Evolutionary conservation across 1,140 invertebrate species (phyloP), one percentile per base, ranked within the genome.

Genomic region (Ridgeia piscesae): DNA sequence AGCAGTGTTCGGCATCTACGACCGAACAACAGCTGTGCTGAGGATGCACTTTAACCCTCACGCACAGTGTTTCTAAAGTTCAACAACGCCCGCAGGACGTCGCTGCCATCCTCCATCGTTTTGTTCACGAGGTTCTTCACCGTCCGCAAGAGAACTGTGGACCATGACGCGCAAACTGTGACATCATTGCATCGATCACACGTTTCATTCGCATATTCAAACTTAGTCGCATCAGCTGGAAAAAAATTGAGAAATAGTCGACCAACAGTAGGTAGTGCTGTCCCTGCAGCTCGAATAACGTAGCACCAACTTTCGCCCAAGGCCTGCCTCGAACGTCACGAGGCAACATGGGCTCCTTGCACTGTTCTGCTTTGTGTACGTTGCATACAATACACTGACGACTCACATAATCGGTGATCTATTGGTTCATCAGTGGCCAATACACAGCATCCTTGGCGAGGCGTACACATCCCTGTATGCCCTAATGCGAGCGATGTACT

Each of bases 101-200:
- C 93, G 1, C 33, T 88, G 0, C 92, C 91, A 77, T 92, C 91
- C 48, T 92, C 34, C 33, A 92, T 11, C n/a, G 92, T 89, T 92
- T 94, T 95, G 0, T 93, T 92, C 91, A 94, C 93, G 34, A 94
- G 33, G 33, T 93, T 92, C 91, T 94, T 94, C 27, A 93, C 89
- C 0, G 92, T 92, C 91, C 94, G 42, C 91, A 92, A 27, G 93
- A 48, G 89, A 94, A 95, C 88, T 94, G 93, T 11, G 94, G 93
- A 0, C 93, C 94, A 92, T 94, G 91, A 27, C 92, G 92, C 0
- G 92, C 93, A 93, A 94, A 94, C 8, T 93, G 91, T 34, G 88
- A 91, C 34, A 92, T 94, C 35, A 94, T 91, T 17, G 92, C 91
- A 48, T 92, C 91, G 42, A 94, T 94, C 14, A 94, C 93, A n/a